phyloP scores from a whole-genome alignment of 1,140 invertebrate species.

The Drosophila sucinea region DNA sequence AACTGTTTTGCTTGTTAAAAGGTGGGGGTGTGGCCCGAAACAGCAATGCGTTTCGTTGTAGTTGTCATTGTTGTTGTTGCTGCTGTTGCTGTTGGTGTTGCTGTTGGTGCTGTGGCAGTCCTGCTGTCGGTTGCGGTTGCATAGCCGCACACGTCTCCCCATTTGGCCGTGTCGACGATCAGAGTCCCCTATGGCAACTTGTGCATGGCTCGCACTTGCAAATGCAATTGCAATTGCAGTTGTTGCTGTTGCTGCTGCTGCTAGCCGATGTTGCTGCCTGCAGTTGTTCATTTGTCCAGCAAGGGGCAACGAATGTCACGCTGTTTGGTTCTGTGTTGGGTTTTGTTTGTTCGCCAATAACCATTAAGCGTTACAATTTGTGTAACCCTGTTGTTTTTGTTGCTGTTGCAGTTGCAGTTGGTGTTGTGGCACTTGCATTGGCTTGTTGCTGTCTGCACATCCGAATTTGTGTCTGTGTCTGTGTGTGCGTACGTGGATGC shows the following conservation, averaged over 20 bases:
- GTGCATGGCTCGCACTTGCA: constrained; percentile 36
- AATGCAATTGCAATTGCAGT: constrained; percentile 1
- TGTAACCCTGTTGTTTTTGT: constrained; percentile 52
- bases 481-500: constrained; percentile 12
- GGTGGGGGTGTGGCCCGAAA: constrained; percentile 26
- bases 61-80: constrained; percentile 64
- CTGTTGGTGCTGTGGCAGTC: constrained; percentile 48
- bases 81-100: constrained; percentile 57
- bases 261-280: constrained; percentile 27
- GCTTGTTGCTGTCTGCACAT: constrained; percentile 24
- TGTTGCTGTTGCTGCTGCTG: not conserved
- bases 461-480: constrained; percentile 27
- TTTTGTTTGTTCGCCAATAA: constrained; percentile 66
- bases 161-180: constrained; percentile 22
- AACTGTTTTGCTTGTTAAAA: constrained; percentile 71
- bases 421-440: constrained; percentile 22
- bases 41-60: constrained; percentile 34
- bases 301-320: constrained; percentile 67
- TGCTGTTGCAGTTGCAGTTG: constrained; percentile 24
- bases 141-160: not conserved
- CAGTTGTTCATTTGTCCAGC: constrained; percentile 73
- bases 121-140: constrained; percentile 57
- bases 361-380: constrained; percentile 78
- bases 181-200: constrained; percentile 54
- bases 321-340: constrained; percentile 45